phyloP scores from a whole-genome alignment of 2,797 vertebrate genomes.

The Phoebastria nigripes region DNA sequence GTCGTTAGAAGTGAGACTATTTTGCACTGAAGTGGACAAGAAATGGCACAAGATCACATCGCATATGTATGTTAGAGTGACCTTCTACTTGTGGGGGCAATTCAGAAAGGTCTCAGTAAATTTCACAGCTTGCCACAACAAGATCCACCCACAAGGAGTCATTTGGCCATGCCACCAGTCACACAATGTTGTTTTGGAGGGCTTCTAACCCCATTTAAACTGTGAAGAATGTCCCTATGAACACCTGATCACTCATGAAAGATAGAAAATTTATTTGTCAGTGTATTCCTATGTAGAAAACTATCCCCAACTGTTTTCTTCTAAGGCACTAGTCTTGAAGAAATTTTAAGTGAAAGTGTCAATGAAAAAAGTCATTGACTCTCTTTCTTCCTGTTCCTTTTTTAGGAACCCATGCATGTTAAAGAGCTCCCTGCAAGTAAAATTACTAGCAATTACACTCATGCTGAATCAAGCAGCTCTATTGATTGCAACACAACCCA shows the following conservation, averaged over 20 bases:
- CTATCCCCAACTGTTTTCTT: not conserved
- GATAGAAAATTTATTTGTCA: not conserved
- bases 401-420: not conserved
- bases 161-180: not conserved
- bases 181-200: not conserved
- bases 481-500: not conserved
- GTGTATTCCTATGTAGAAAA: not conserved
- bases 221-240: not conserved
- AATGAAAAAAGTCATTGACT: not conserved
- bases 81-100: not conserved
- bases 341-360: not conserved
- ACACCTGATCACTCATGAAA: not conserved
- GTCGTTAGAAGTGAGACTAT: not conserved
- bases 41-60: not conserved
- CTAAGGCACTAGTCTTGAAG: not conserved
- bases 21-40: not conserved
- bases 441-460: not conserved
- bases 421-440: not conserved
- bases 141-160: not conserved
- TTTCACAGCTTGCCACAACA: not conserved
- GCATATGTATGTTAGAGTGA: accelerated
- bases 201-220: not conserved
- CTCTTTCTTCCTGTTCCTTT: not conserved
- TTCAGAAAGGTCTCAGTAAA: not conserved
- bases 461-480: not conserved